Evolutionary conservation across 2,113 vertebrate species (phyloP).

Genomic region (Otocyon megalotis): DNA sequence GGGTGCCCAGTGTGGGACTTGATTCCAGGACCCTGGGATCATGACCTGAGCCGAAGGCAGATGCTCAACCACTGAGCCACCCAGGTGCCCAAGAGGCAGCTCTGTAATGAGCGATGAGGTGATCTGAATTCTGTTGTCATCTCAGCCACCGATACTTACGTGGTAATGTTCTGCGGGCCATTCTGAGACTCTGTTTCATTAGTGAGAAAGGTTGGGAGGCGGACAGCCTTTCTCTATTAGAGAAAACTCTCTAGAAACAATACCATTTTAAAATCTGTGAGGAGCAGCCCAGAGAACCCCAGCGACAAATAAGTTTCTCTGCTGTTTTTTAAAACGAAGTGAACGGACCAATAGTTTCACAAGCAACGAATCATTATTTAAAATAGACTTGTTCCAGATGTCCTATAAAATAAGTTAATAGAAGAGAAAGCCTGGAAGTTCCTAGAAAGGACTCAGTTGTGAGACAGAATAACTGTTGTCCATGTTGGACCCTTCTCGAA

Average conservation of each 20-base stretch:
- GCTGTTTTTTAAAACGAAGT: constrained; percentile 45
- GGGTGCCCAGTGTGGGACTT: too few relatives aligned
- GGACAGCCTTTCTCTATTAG: not conserved
- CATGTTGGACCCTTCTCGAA: constrained; percentile 45
- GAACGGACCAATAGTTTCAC: not conserved
- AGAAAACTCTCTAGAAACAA: not conserved
- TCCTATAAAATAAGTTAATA: constrained; percentile 47
- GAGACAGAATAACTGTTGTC: not conserved
- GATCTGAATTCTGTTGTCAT: constrained; percentile 39
- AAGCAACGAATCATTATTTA: constrained; percentile 60
- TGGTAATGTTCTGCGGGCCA: not conserved
- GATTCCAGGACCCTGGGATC: too few relatives aligned
- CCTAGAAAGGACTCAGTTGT: not conserved
- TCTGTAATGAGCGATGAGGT: not conserved
- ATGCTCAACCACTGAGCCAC: too few relatives aligned
- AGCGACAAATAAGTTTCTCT: constrained; percentile 21
- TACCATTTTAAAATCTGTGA: constrained; percentile 25
- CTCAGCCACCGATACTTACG: not conserved
- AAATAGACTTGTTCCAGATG: constrained; percentile 34
- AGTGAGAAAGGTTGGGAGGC: not conserved
- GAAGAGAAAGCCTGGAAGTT: constrained; percentile 3
- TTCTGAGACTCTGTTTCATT: constrained; percentile 3
- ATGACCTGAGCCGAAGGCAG: too few relatives aligned
- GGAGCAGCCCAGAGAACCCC: not conserved
- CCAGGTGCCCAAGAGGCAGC: not conserved